Percentiles rank a stretch among this genome's conserved stretches.
These are phyloP conservation scores for Platalea minor DNA, from an alignment of 2,797 vertebrate species.

Conservation along the genomic window DNA sequence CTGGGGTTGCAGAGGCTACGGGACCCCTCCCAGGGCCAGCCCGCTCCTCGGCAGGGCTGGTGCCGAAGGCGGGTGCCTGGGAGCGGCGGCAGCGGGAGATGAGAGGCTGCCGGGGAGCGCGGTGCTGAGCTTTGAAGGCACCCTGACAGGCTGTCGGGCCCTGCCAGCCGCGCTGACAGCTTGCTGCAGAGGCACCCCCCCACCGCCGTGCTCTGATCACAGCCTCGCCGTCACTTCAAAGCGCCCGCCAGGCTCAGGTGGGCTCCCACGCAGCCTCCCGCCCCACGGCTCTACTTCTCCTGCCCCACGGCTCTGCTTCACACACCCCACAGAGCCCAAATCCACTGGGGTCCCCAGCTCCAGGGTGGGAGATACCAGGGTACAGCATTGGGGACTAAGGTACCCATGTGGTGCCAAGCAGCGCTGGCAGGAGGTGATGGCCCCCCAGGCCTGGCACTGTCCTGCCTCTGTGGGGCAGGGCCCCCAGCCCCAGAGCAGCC, in stretches of 20 bases:
- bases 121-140: slow-evolving; percentile 32
- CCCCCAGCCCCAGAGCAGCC: background rate
- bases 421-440: background rate
- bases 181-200: background rate
- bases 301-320: background rate
- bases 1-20: background rate
- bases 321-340: background rate
- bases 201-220: background rate
- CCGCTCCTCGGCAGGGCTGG: accelerated
- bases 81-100: background rate
- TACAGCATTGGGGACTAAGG: background rate
- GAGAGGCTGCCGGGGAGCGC: background rate
- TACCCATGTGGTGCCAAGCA: accelerated
- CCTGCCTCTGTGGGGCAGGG: background rate
- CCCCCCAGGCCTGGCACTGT: background rate
- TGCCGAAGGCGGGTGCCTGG: background rate
- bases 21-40: background rate
- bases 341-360: background rate
- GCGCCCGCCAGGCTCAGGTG: background rate
- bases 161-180: background rate
- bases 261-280: background rate
- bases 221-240: slow-evolving; percentile 31
- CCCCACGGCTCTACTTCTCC: background rate
- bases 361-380: background rate
- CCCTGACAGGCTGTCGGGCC: slow-evolving; percentile 22